Evolutionary conservation across 2,888 invertebrate species (phyloP).

Genomic region (Timandra comae): DNA sequence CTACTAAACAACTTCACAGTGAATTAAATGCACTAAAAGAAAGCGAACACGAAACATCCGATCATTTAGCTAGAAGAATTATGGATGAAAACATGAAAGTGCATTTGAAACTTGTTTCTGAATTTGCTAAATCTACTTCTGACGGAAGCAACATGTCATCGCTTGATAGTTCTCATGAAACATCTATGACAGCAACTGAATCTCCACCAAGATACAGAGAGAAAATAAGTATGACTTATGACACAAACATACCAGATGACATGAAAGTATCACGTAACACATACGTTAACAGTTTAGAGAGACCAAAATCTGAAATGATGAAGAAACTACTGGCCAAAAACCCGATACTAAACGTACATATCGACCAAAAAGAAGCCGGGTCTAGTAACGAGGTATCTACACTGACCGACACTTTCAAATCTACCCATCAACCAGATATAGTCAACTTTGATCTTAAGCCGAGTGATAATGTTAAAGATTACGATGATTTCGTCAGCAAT

Average conservation of each 20-base stretch:
- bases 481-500: slow-evolving; percentile 69
- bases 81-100: slow-evolving; percentile 72
- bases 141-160: slow-evolving; percentile 66
- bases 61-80: slow-evolving; percentile 63
- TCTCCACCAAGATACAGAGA: slow-evolving; percentile 58
- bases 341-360: slow-evolving; percentile 65
- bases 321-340: slow-evolving; percentile 75
- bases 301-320: slow-evolving; percentile 79
- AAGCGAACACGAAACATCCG: slow-evolving; percentile 57
- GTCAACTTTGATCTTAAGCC: slow-evolving; percentile 68
- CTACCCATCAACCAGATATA: slow-evolving; percentile 69
- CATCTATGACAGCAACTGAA: slow-evolving; percentile 29
- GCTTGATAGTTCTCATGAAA: slow-evolving; percentile 54
- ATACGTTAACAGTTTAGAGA: slow-evolving; percentile 77
- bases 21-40: slow-evolving; percentile 46
- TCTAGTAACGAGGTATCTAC: slow-evolving; percentile 45
- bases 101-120: slow-evolving; percentile 65
- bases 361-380: slow-evolving; percentile 53
- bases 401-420: slow-evolving; percentile 61
- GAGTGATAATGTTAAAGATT: slow-evolving; percentile 47
- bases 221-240: slow-evolving; percentile 64
- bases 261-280: slow-evolving; percentile 79
- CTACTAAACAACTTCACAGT: slow-evolving; percentile 31
- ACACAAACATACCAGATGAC: slow-evolving; percentile 80
- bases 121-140: slow-evolving; percentile 69